These are phyloP conservation scores for Stratiomys singularior DNA, from an alignment of 2,888 invertebrate species.

Conservation along the genomic window DNA sequence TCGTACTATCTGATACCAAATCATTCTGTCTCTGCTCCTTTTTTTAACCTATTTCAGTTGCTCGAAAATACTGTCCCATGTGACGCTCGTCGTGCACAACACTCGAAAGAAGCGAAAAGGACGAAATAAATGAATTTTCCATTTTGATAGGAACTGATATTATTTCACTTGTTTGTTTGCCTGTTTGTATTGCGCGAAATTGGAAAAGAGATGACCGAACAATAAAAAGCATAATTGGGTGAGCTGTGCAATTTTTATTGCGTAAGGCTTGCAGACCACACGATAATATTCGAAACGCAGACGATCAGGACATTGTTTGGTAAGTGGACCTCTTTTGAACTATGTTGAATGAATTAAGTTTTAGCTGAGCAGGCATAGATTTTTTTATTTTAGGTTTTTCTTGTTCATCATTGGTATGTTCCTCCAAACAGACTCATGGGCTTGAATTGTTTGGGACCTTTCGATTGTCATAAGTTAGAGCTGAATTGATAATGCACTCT, in stretches of 20 bases:
- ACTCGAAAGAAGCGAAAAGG: constrained; percentile 2
- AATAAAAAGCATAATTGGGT: constrained; percentile 49
- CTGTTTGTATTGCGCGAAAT: constrained; percentile 50
- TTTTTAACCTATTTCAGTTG: neutral
- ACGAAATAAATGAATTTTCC: constrained; percentile 51
- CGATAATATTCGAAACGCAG: neutral
- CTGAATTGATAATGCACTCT: no score
- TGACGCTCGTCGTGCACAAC: constrained; percentile 1
- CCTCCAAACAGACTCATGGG: no score
- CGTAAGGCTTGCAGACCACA: neutral
- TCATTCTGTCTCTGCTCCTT: neutral
- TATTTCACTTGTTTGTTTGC: constrained; percentile 51
- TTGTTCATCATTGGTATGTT: no score
- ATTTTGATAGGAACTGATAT: constrained; percentile 53
- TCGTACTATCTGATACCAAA: constrained; percentile 17
- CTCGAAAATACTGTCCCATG: neutral
- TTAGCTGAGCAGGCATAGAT: no score
- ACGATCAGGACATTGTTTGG: constrained; percentile 6
- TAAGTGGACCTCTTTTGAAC: neutral
- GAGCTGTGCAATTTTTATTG: constrained; percentile 41
- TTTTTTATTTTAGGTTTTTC: no score
- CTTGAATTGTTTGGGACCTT: no score
- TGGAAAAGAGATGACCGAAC: constrained; percentile 47
- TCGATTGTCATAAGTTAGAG: no score
- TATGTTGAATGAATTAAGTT: constrained; percentile 8